Evolutionary conservation across 1,140 invertebrate species (phyloP), one percentile per base, ranked within the genome.

Genomic region (Elymnias hypermnestra): DNA sequence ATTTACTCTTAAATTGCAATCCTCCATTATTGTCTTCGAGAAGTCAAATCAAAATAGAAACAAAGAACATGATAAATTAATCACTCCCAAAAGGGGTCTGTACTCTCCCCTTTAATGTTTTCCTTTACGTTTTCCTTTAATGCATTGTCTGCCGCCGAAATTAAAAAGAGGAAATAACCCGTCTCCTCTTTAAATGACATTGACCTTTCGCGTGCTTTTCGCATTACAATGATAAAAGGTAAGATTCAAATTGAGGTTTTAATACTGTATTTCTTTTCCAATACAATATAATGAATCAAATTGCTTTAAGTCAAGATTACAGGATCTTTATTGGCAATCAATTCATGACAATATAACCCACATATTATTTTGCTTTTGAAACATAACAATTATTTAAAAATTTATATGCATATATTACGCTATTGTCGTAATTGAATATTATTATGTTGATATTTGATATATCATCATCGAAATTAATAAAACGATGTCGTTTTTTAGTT

Each of bases 61-160:
- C 73, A 81, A 81, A 78, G 81, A 71, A 68, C 67, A 75, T 84
- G 78, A 81, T 81, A 81, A 84, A 84, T 84, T 82, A 84, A 84
- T 84, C 81, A 81, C 72, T 60, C 56, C 61, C 50, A 53, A 71
- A 78, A 81, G 73, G 77, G 81, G 73, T 81, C 60, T 64, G 52
- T 51, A 38, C 62, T 72, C 63, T 68, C 74, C 72, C 75, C 74
- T 77, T 71, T 67, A 72, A 72, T 81, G 76, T 78, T 83, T 76
- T 77, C 72, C 72, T 78, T 79, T 70, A 70, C 75, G 74, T 73
- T 83, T 76, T 73, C 72, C 70, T 77, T 75, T 66, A 71, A 67
- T 72, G 72, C 74, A 77, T 78, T 82, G 76, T 84, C 77, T 84
- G 71, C 62, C 66, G 70, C 55, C 57, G 63, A 74, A 78, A 84